Percentiles rank a stretch among this genome's conserved stretches.
phyloP scores from a whole-genome alignment of 2,797 vertebrate species.

The Mormyrops attenuatus region DNA sequence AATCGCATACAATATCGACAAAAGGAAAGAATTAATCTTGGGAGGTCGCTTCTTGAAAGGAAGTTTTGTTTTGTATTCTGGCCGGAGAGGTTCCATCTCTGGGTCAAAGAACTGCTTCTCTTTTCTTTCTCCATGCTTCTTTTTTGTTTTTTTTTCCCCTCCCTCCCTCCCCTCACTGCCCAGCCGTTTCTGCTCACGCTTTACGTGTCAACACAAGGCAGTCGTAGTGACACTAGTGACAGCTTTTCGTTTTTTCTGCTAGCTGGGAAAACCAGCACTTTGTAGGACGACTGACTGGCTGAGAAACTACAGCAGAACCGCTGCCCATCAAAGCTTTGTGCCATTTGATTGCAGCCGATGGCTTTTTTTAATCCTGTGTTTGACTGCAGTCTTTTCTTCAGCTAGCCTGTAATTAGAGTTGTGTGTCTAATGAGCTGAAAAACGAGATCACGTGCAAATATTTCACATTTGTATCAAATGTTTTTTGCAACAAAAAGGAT shows the following conservation, averaged over 20 bases:
- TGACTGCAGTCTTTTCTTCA: background rate
- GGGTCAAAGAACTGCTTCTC: background rate
- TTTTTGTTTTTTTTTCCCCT: background rate
- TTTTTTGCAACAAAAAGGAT: background rate
- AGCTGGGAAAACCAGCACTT: background rate
- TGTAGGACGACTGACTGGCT: background rate
- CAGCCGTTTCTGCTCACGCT: background rate
- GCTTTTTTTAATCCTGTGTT: background rate
- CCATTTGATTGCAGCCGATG: background rate
- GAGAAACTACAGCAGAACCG: background rate
- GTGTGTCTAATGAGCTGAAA: background rate
- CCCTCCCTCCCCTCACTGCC: background rate
- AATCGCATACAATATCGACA: conserved; percentile 26
- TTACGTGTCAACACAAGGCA: background rate
- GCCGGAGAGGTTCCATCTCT: background rate
- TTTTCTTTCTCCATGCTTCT: background rate
- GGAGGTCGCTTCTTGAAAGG: conserved; percentile 14
- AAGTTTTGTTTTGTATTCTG: conserved; percentile 12
- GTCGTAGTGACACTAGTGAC: background rate
- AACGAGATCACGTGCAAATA: background rate
- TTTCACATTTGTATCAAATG: background rate
- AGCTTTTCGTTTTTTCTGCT: background rate
- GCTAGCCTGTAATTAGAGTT: background rate
- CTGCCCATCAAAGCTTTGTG: background rate
- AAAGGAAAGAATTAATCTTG: conserved; percentile 28